Conservation (phyloP, 1,140 invertebrate species). For the Hermetia illucens region DNA sequence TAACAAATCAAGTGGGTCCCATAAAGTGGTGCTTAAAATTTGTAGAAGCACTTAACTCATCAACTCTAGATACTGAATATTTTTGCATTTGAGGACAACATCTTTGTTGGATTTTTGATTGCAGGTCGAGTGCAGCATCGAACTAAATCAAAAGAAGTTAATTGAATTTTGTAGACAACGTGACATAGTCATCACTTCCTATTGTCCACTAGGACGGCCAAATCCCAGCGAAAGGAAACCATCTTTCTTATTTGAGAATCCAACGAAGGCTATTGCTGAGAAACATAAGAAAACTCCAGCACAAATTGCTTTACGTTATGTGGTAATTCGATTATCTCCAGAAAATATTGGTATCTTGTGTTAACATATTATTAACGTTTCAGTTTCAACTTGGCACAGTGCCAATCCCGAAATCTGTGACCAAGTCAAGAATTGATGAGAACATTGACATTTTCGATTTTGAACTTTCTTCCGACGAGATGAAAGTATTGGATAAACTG, state of each 20-base stretch:
- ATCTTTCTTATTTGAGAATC: constrained; percentile 31
- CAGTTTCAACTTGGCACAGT: constrained; percentile 59
- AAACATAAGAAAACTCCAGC: no score
- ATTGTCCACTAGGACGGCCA: constrained; percentile 57
- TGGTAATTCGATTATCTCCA: constrained; percentile 16
- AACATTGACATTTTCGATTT: constrained; percentile 73
- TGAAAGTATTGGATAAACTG: constrained; percentile 39
- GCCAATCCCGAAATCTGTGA: constrained; percentile 74
- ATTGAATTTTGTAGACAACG: constrained; percentile 48
- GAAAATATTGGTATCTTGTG: constrained; percentile 50
- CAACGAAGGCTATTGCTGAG: constrained; percentile 39
- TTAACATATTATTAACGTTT: constrained; percentile 18
- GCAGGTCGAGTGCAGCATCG: constrained; percentile 20
- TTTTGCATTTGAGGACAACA: constrained; percentile 47
- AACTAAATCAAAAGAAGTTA: constrained; percentile 52
- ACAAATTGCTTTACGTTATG: constrained; percentile 49
- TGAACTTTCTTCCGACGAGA: constrained; percentile 43
- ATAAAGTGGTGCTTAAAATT: no score
- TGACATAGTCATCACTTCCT: constrained; percentile 54
- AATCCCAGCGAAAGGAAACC: constrained; percentile 17
- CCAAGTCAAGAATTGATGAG: constrained; percentile 51
- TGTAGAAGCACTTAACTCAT: no score
- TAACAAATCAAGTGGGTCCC: constrained; percentile 63
- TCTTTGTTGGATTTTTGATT: constrained; percentile 39
- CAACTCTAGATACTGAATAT: constrained; percentile 65